Evolutionary conservation across 2,888 invertebrate genomes (phyloP), one percentile per base, ranked within the genome.

Genomic region (Lysandra bellargus): DNA sequence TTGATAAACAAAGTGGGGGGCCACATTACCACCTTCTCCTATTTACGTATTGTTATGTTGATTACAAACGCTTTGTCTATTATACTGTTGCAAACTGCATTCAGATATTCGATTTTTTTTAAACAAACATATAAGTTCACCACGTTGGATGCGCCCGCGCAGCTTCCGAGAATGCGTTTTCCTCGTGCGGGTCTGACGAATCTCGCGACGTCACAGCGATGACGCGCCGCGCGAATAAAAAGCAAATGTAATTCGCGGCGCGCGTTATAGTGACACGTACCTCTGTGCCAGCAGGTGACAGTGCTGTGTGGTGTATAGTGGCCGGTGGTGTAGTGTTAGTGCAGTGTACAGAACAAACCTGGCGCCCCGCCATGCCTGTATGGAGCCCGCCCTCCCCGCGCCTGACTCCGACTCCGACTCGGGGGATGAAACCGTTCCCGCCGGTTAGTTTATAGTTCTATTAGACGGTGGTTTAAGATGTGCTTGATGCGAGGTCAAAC

Each of bases 101-200:
- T 69, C 5, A 33, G 33, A 69, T 64, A 64, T 64, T 64, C 12
- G 7, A 64, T 33, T 69, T 69, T 12, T 12, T 69, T 69, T 12
- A 64, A 30, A 33, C 33, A 69, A 69, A 69, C 14, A 69, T 37
- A 12, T 17, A 69, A 64, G 69, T 5, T 69, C 69, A 69, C 23
- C 33, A 69, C 69, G 69, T 69, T 69, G 69, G 69, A 78, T 77
- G 79, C 77, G 81, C 81, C 78, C 14, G 84, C 85, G 86, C 88
- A 89, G 89, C 88, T 94, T 94, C 94, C 86, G 87, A 87, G 94
- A 93, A 93, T 89, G 87, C 94, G 91, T 94, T 94, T 93, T 94
- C 94, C 93, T 93, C 89, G 88, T 82, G 81, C 81, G 78, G 80
- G 83, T 85, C 83, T 91, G 91, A 91, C 91, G 90, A 89, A 90